Conservation (phyloP, 2,113 vertebrate genomes). For the Xyliphius kryptos region DNA sequence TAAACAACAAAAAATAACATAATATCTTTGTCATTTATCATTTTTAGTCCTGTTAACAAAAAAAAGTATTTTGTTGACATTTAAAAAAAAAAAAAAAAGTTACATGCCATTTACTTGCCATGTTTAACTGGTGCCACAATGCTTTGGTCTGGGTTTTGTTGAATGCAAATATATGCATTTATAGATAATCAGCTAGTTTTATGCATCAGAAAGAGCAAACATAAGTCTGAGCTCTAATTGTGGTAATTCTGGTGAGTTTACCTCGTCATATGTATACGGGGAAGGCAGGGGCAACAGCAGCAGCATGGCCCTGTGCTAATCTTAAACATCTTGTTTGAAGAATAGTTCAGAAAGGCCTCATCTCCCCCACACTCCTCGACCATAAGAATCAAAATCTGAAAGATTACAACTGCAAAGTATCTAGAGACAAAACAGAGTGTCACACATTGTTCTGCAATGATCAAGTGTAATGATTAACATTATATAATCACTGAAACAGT, state of each 20-base stretch:
- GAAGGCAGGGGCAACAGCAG: constrained; percentile 77
- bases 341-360: constrained; percentile 62
- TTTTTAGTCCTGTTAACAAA: no score
- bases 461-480: background rate
- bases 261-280: constrained; percentile 66
- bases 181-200: background rate
- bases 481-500: background rate
- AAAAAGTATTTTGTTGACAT: no score
- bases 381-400: constrained; percentile 80
- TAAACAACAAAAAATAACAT: constrained; percentile 35
- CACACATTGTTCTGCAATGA: no score
- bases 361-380: constrained; percentile 75
- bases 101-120: no score
- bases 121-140: no score
- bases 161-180: background rate
- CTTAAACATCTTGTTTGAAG: constrained; percentile 55
- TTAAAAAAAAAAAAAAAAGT: no score
- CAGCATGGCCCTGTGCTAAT: constrained; percentile 77
- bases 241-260: constrained; percentile 42
- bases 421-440: constrained; percentile 41
- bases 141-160: background rate
- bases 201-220: background rate
- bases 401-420: constrained; percentile 78
- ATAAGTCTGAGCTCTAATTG: background rate
- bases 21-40: no score